Evolutionary conservation across 2,797 vertebrate genomes (phyloP).

Genomic region (Chrosomus eos): DNA sequence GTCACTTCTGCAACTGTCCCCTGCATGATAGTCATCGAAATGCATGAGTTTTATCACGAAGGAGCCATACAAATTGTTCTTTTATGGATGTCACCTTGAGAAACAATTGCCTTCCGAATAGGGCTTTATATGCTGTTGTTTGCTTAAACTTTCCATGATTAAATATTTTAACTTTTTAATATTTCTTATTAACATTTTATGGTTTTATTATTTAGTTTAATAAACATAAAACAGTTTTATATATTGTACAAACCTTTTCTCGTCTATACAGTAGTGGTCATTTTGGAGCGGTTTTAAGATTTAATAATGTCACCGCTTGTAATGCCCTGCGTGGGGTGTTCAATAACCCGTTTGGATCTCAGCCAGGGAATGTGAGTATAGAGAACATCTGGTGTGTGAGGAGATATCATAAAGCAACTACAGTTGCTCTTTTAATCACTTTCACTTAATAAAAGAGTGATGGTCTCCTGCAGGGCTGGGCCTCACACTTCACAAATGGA

Average conservation of each 20-base stretch:
- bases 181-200: slow-evolving; percentile 9
- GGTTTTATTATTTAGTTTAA: not conserved
- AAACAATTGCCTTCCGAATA: slow-evolving; percentile 23
- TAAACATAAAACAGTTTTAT: not conserved
- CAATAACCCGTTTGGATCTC: slow-evolving; percentile 38
- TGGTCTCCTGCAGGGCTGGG: slow-evolving; percentile 52
- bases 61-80: not conserved
- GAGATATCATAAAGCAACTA: slow-evolving; percentile 49
- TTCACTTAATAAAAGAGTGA: slow-evolving; percentile 53
- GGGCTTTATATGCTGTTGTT: not conserved
- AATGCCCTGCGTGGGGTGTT: slow-evolving; percentile 32
- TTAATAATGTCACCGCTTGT: not conserved
- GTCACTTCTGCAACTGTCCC: not conserved
- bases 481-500: slow-evolving; percentile 39
- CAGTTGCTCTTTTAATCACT: slow-evolving; percentile 62
- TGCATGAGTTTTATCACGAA: not conserved
- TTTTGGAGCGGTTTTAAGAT: not conserved
- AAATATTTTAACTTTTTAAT: not conserved
- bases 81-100: slow-evolving; percentile 32
- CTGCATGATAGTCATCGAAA: slow-evolving; percentile 3
- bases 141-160: slow-evolving; percentile 9
- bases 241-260: not conserved
- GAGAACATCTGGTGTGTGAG: slow-evolving; percentile 53
- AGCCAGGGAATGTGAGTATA: slow-evolving; percentile 26
- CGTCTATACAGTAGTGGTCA: not conserved